Base-by-base conservation (phyloP, 2,888 invertebrate species). In the Lithophane ornitopus region DNA sequence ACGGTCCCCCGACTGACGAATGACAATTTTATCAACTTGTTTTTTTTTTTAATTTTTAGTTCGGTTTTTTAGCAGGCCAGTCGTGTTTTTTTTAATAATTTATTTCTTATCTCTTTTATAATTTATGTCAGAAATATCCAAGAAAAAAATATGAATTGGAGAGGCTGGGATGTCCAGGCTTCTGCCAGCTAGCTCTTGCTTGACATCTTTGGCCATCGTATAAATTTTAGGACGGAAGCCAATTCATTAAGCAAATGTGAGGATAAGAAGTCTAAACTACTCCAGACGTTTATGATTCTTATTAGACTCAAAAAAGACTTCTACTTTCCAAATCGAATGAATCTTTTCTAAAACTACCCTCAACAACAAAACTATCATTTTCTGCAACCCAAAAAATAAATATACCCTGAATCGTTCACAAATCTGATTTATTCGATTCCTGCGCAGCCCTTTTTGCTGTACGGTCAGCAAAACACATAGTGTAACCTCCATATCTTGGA, bases 391-490 rank as follows among this genome's bases (percentile, higher is more conserved):
- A 70, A 77, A 83, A 86, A 78, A 86, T 41, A 83, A 86, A 82
- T 78, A 68, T 73, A 74, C 56, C 69, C 83, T 16, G 78, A 82
- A 56, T 72, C 65, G 86, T 83, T 68, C 73, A 68, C 74, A 7
- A 81, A 68, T 62, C 65, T 82, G 87, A 87, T 87, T 87, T 87
- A 87, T 87, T 85, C 80, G 87, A 77, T 78, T 80, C 86, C 80
- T 70, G 84, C 70, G n/a, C 72, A 65, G 63, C 68, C 82, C 83
- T 86, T 89, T 89, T 89, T 85, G 69, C 78, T 73, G 82, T 81
- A 75, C 70, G 78, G 81, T 88, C 89, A 88, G 89, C 89, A 89
- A 85, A 89, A 85, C 82, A 82, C 76, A 70, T 41, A 72, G 68
- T 74, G 69, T 74, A 81, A 65, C 81, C 78, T 80, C 82, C 81